Evolutionary conservation across 2,888 invertebrate genomes (phyloP), one percentile per base, ranked within the genome.

Genomic region (Drosophila siamana): DNA sequence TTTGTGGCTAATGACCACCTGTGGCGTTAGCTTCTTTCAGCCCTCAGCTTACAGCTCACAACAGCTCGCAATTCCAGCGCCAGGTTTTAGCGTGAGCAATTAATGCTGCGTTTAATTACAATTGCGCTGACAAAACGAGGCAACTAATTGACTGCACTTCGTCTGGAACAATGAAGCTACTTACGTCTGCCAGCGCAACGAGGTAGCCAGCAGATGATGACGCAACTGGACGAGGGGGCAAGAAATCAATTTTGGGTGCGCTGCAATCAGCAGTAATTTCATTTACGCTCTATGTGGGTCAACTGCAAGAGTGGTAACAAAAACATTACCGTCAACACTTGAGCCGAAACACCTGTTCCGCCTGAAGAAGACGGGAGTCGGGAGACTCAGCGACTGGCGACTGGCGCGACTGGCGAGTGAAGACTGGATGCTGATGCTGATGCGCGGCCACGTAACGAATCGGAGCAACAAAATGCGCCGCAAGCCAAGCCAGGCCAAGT

Each of bases 231-330:
- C 28, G 40, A n/a, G 16, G 55, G 24, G n/a, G 33, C 65, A 68
- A 51, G 57, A 78, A 74, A 80, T 85, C 73, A 69, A 74, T 75
- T 85, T 81, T 46, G 50, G 56, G 60, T 43, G 36, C 50, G 16
- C 69, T 61, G 82, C 83, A 80, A 83, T 73, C 71, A 60, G 56
- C 63, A 41, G 78, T 76, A 79, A 79, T 80, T 86, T 80, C 69
- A 86, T 86, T 84, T 83, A 63, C 76, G 69, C 82, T 74, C 71
- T 13, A 83, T 78, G 86, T 86, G 84, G 83, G 83, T 84, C 83
- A 84, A 62, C 78, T 56, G 63, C 71, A 70, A 64, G 69, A 74
- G 86, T 74, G 83, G 86, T 69, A 83, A 80, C 86, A 86, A 80
- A 74, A 72, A 68, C 80, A 84, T 84, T 84, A 80, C 70, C 70